Evolutionary conservation across 2,888 invertebrate genomes (phyloP).

Genomic region (Mythimna albipuncta): DNA sequence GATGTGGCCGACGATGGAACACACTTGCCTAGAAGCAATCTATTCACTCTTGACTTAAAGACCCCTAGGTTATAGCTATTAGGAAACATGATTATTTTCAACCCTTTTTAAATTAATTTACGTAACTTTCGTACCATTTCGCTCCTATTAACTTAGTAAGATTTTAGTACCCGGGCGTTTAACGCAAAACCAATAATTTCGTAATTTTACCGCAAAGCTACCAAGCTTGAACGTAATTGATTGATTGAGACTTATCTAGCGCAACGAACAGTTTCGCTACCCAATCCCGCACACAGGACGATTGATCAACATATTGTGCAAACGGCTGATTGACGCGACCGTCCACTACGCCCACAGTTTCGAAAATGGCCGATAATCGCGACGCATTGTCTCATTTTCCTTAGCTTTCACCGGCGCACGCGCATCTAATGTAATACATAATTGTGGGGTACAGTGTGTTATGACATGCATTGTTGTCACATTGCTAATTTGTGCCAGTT

Average conservation of each 20-base stretch:
- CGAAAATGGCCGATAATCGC: conserved; percentile 74
- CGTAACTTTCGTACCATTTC: too few relatives aligned
- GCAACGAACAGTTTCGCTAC: conserved; percentile 35
- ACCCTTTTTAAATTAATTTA: too few relatives aligned
- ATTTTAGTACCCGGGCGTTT: conserved; percentile 1
- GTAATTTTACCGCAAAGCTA: conserved; percentile 18
- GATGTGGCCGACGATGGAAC: too few relatives aligned
- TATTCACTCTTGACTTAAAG: too few relatives aligned
- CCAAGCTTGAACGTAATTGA: conserved; percentile 26
- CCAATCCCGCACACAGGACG: conserved; percentile 20
- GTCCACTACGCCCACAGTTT: conserved; percentile 66
- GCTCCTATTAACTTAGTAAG: too few relatives aligned
- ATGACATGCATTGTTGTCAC: conserved; percentile 72
- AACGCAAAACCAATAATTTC: conserved; percentile 9
- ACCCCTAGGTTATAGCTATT: too few relatives aligned
- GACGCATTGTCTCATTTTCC: conserved; percentile 76
- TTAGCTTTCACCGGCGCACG: conserved; percentile 72
- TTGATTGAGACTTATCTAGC: conserved; percentile 37
- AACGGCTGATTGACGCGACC: conserved; percentile 48
- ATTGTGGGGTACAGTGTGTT: conserved; percentile 68
- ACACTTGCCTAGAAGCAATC: too few relatives aligned
- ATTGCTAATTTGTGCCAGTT: conserved; percentile 46
- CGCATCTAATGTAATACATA: conserved; percentile 75
- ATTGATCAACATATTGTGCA: conserved; percentile 57
- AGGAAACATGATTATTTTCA: too few relatives aligned